Evolutionary conservation across 2,113 vertebrate genomes (phyloP), one percentile per base, ranked within the genome.

Genomic region (Scomber japonicus): DNA sequence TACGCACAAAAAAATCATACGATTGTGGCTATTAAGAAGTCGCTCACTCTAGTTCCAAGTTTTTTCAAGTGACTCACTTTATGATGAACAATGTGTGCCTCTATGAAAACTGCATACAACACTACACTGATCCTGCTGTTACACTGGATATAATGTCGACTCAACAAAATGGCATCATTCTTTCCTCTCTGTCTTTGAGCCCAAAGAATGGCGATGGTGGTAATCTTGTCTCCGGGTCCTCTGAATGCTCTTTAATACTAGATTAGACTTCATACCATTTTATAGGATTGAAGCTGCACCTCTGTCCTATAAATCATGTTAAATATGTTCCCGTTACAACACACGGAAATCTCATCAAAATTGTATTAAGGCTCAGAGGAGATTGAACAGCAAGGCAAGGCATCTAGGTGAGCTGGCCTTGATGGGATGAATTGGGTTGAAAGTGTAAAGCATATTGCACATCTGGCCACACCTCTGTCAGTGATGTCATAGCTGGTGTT

Each of bases 271-370:
- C 0, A 48, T 60, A 82, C 55, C 44, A 10, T 68, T 88, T 89
- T 83, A 92, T 59, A 74, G 86, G 90, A 92, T 92, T 92, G 84
- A 81, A 74, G 49, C 76, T 59, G 83, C 86, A 89, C 83, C 87
- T 85, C 78, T 79, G 80, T 82, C 71, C 55, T 80, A 59, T 82
- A 75, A 92, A 90, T 91, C 80, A 64, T 66, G 51, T 78, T 67
- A 87, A 94, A 94, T 93, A 93, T 92, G 90, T 68, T 91, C 71
- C 75, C 78, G 74, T 86, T 89, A 83, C 71, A 64, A 84, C 81
- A 70, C 59, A n/a, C 14, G 65, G 31, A 92, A 92, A 94, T 94
- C 92, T 91, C 80, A 83, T 94, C 84, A 90, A 82, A 93, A 89
- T n/a, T 79, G 83, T 82, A 89, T 85, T 87, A 89, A 64, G 73